These are phyloP conservation scores for Lepilemur ruficaudatus DNA, from an alignment of 2,797 vertebrate genomes.

Conservation along the genomic window DNA sequence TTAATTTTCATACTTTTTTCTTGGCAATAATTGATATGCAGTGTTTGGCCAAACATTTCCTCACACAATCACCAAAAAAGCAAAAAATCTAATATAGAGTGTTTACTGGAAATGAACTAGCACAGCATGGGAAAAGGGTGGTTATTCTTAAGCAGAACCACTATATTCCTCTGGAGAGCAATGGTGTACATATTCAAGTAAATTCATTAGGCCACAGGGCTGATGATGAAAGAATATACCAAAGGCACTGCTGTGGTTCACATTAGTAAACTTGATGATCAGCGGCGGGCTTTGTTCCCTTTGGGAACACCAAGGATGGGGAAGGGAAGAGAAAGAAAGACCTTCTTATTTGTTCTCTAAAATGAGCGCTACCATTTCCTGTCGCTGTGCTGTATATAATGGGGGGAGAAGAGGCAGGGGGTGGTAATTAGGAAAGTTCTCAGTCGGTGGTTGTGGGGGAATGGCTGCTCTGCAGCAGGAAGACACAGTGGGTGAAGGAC, in stretches of 20 bases:
- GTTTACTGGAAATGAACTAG: conserved; percentile 50
- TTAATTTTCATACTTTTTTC: conserved; percentile 24
- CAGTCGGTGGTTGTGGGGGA: neutral
- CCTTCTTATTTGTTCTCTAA: conserved; percentile 15
- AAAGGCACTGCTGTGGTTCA: conserved; percentile 45
- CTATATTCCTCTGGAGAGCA: conserved; percentile 50
- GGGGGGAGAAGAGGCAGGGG: neutral
- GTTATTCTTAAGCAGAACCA: conserved; percentile 65
- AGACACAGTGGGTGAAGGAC: neutral
- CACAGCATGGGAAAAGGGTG: conserved; percentile 3
- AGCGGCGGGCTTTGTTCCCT: neutral
- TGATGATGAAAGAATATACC: neutral
- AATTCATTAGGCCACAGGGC: conserved; percentile 23
- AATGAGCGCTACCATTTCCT: neutral
- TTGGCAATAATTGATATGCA: neutral
- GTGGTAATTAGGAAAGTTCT: conserved; percentile 5
- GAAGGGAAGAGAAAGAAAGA: neutral
- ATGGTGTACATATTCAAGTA: conserved; percentile 33
- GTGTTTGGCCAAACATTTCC: conserved; percentile 13
- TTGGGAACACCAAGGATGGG: neutral
- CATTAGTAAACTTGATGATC: conserved; percentile 17
- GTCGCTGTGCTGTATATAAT: neutral
- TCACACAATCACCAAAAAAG: neutral
- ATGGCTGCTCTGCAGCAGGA: neutral
- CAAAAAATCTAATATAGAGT: conserved; percentile 10